Evolutionary conservation across 1,140 invertebrate genomes (phyloP), one percentile per base, ranked within the genome.

Genomic region (Pseudomyrmex concolor): DNA sequence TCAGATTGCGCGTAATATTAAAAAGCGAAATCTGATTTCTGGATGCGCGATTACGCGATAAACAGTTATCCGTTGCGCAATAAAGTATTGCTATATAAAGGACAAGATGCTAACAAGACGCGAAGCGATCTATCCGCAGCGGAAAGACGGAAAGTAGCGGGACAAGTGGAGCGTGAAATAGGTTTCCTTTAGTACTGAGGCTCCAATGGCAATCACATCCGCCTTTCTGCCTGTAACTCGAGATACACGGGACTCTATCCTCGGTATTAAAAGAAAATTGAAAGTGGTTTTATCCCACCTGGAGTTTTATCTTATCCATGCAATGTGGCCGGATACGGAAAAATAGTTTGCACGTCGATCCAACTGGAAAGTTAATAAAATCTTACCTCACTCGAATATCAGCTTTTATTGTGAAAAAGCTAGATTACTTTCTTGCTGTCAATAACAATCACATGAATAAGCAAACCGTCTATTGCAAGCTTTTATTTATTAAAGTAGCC

Each of bases 131-230:
- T 77, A 83, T 67, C 74, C 54, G 63, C 43, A 60, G 57, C 57
- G 25, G 25, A 25, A 70, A 80, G 60, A 54, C 59, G 62, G 71
- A 60, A 72, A 67, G 70, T 66, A 80, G 43, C 66, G 43, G 59
- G 71, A 51, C 62, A 85, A 85, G 86, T 87, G 77, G 57, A 67
- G 63, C 86, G 78, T 83, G 86, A 87, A 87, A 85, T 87, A 78
- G 80, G 83, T 87, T 87, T 87, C 86, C 77, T 85, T 86, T 86
- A 87, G 82, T 68, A 85, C 55, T 84, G 64, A 70, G 76, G 15
- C 43, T 70, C 64, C 76, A 80, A 54, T 70, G 54, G 76, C 76
- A 80, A 80, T 80, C 76, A 80, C 76, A 80, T 19, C 34, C 66
- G 76, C 66, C 66, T 80, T 80, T 80, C 25, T 25, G 76, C 76